phyloP scores from a whole-genome alignment of 2,888 invertebrate species.

The Chrysopilus asiliformis region DNA sequence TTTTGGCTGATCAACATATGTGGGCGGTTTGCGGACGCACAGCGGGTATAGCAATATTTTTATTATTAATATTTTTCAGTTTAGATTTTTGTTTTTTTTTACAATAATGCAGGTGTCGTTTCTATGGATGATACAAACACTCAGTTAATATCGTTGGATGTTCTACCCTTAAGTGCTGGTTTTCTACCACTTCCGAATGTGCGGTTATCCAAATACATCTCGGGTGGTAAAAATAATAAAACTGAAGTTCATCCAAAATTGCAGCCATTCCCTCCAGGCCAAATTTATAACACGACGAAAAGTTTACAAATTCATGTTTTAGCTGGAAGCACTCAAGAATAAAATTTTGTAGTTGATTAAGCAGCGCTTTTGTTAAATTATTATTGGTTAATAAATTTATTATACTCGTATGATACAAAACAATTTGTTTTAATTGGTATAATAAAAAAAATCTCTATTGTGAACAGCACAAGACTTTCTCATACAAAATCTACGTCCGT shows the following conservation, averaged over 20 bases:
- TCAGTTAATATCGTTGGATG: conserved; percentile 69
- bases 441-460: too few relatives aligned
- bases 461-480: too few relatives aligned
- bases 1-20: conserved; percentile 78
- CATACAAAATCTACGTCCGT: too few relatives aligned
- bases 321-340: conserved; percentile 35
- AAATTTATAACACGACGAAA: conserved; percentile 86
- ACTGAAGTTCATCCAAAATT: conserved; percentile 59
- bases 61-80: conserved; percentile 4
- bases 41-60: conserved; percentile 45
- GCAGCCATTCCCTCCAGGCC: conserved; percentile 80
- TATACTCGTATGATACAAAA: too few relatives aligned
- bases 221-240: conserved; percentile 47
- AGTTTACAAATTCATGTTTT: conserved; percentile 84
- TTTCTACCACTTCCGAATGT: conserved; percentile 80
- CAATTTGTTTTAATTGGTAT: too few relatives aligned
- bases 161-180: conserved; percentile 87
- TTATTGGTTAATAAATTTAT: too few relatives aligned
- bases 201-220: conserved; percentile 78
- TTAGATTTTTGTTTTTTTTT: conserved; percentile 6
- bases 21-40: conserved; percentile 90
- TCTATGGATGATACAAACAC: conserved; percentile 52
- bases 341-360: conserved; percentile 13
- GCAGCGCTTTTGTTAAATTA: too few relatives aligned
- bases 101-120: conserved; percentile 46